Percentiles rank a stretch among this genome's conserved stretches.
Conservation (phyloP, 2,113 vertebrate genomes). For the Salminus brasiliensis region DNA sequence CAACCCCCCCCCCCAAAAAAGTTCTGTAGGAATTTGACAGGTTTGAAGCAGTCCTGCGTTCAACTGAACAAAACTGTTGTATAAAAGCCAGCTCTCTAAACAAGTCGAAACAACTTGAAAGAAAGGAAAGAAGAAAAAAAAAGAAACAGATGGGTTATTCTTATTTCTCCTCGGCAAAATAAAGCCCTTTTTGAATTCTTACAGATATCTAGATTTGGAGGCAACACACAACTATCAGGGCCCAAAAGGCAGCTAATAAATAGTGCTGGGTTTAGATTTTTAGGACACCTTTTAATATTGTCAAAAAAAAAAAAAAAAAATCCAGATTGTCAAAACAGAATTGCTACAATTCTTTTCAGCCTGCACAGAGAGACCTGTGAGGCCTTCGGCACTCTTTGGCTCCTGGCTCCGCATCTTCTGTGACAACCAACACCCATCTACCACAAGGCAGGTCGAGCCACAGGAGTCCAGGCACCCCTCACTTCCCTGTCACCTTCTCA, state of each 20-base stretch:
- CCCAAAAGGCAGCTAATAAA: constrained; percentile 68
- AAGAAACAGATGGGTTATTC: too few species aligned
- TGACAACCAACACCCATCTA: constrained; percentile 47
- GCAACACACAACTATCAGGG: constrained; percentile 53
- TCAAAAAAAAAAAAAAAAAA: constrained; percentile 56
- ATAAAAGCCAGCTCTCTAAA: constrained; percentile 58
- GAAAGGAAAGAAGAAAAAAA: constrained; percentile 55
- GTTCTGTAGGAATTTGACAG: constrained; percentile 29
- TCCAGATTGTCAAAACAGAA: constrained; percentile 76
- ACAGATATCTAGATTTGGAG: constrained; percentile 52
- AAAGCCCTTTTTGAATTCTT: constrained; percentile 73
- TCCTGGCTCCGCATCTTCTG: constrained; percentile 55
- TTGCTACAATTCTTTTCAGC: constrained; percentile 66
- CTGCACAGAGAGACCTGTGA: constrained; percentile 55
- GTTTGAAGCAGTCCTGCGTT: constrained; percentile 49
- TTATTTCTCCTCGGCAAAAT: constrained; percentile 61
- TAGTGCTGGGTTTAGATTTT: constrained; percentile 62
- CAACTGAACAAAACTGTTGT: constrained; percentile 48
- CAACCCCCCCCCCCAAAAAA: constrained; percentile 32
- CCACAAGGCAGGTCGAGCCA: constrained; percentile 44
- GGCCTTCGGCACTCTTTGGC: constrained; percentile 50
- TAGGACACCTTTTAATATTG: constrained; percentile 47
- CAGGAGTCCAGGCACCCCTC: constrained; percentile 54
- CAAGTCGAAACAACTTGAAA: constrained; percentile 54
- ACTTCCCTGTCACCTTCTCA: constrained; percentile 31